Evolutionary conservation across 2,113 vertebrate species (phyloP), one percentile per base, ranked within the genome.

Genomic region (Puntigrus tetrazona): DNA sequence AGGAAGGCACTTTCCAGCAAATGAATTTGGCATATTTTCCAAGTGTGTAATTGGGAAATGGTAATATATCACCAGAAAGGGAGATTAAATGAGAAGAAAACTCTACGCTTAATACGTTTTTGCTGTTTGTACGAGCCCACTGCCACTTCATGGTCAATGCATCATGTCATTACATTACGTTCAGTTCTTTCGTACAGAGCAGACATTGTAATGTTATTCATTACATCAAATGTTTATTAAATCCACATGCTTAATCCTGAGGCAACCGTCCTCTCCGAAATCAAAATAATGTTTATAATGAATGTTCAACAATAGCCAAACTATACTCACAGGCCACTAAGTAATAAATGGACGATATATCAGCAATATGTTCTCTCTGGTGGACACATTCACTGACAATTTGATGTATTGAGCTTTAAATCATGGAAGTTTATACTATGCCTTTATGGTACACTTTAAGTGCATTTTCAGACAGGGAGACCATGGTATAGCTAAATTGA

Each of bases 351-450:
- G 43, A 31, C 25, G 3, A 29, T 50, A 76, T 31, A 52, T 76
- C 43, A 50, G 52, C 69, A 72, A 25, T 36, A 70, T 31, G 18
- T 29, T 59, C 14, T 43, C n/a, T 38, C 34, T 31, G 22, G 65
- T 72, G 45, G 34, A 52, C 34, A 74, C 5, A 61, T 83, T 74
- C 69, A 83, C 29, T 63, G 81, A 75, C 70, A 75, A 57, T 31
- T 36, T 75, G 70, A 83, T 74, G 38, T 61, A 73, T 57, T 83
- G 55, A 74, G 43, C 22, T 82, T 43, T 82, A 82, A 82, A 82
- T 73, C 20, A 82, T 45, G 52, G 9, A 63, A 45, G 81, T 73
- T 55, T 70, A 69, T 52, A 70, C 27, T 83, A n/a, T 52, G 29
- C 45, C 18, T 73, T 74, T 83, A 45, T 59, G 13, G 67, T 74